Base-by-base conservation (phyloP, 2,888 invertebrate genomes). In the Dermolepida albohirtum region DNA sequence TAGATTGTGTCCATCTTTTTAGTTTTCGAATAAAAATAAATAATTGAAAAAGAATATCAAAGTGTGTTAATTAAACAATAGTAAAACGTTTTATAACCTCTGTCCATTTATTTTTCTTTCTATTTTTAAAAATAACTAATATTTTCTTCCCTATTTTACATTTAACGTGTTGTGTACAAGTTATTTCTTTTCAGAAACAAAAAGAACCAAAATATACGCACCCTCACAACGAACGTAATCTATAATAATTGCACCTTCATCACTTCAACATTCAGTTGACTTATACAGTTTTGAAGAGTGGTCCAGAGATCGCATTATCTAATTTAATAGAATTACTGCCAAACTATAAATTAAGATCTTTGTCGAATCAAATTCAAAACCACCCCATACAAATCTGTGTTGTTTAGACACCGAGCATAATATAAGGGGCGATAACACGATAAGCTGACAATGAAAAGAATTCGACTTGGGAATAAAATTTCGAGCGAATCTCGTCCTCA, bases 381-480 rank as follows among this genome's bases (percentile, higher is more conserved):
- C 74, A 74, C 78, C 77, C 76, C 74, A 77, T 77, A 76, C 73
- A 75, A 76, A 76, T 78, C 79, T 74, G 74, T 73, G 78, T 78
- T 80, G 80, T 80, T 81, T 81, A 78, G 80, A 80, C 81, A 80
- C 78, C 76, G 73, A 75, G 74, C 77, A 78, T 80, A 79, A 80
- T 79, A 76, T 76, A 77, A 77, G 80, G 81, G 79, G 79, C 77
- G 81, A 80, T 81, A 80, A 81, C 78, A 80, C 79, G 79, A 80
- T 80, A 81, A 79, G 77, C 76, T 75, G 74, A 78, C 76, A 78
- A 77, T 77, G 74, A 73, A 75, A 76, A 76, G 76, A 76, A 75
- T 76, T 76, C 73, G 70, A 74, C 65, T 72, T 50, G 59, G 72
- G 76, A 77, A 71, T 70, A 29, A 68, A 77, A 71, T 74, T 72